phyloP scores from a whole-genome alignment of 2,888 invertebrate species.

The Entomobrya multifasciata region DNA sequence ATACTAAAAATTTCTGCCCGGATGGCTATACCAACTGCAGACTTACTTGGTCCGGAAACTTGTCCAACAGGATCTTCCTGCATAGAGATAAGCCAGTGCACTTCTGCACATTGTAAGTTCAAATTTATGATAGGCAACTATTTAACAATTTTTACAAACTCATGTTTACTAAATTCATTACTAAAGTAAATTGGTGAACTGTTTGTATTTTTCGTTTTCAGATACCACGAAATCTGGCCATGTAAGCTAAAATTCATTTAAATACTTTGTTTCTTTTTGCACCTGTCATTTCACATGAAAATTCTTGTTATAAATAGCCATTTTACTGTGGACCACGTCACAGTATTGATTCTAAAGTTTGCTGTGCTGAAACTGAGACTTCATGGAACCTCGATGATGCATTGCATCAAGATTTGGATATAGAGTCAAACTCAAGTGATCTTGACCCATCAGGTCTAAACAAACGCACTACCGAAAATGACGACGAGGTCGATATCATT shows the following conservation, averaged over 20 bases:
- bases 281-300: too few relatives aligned
- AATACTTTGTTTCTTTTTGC: too few relatives aligned
- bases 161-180: too few relatives aligned
- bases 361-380: constrained; percentile 43
- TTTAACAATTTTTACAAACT: too few relatives aligned
- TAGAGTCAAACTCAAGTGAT: not conserved
- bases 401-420: not conserved
- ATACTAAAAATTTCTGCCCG: not conserved
- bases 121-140: too few relatives aligned
- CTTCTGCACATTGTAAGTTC: constrained; percentile 50
- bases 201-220: constrained; percentile 33
- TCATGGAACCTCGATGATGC: not conserved
- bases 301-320: too few relatives aligned
- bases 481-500: constrained; percentile 44
- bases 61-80: constrained; percentile 56
- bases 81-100: constrained; percentile 37
- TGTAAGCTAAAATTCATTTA: constrained; percentile 53
- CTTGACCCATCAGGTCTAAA: not conserved
- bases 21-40: constrained; percentile 5
- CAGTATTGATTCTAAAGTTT: constrained; percentile 64
- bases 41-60: constrained; percentile 47
- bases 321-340: constrained; percentile 71
- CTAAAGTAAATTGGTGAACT: not conserved
- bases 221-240: constrained; percentile 50
- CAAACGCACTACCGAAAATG: not conserved